A percentile compares a stretch with the other conserved stretches of the same genome.
Evolutionary conservation across 2,113 vertebrate genomes (phyloP).

Genomic region (Anser brachyrhynchus): DNA sequence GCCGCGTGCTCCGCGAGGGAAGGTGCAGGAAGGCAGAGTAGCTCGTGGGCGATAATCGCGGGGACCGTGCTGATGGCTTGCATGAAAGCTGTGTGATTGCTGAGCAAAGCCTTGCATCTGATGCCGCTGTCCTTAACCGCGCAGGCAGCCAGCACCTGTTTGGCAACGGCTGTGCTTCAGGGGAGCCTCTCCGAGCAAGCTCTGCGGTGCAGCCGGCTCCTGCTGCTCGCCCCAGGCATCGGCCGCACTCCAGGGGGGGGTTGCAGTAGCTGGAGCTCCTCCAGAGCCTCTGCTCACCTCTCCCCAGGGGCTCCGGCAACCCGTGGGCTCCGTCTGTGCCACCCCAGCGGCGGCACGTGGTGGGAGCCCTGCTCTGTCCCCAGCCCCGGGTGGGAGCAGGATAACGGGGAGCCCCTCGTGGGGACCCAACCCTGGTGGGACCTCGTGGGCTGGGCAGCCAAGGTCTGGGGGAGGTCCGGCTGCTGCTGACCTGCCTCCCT

Average conservation of each 20-base stretch:
- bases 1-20: constrained; percentile 24
- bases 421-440: not conserved
- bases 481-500: no score
- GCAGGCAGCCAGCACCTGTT: not conserved
- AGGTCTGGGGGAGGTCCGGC: not conserved
- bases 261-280: not conserved
- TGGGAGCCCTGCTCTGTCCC: not conserved
- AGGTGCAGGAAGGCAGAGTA: constrained; percentile 26
- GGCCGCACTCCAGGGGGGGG: not conserved
- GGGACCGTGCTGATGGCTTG: not conserved
- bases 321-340: not conserved
- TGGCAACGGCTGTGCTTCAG: not conserved
- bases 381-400: no score
- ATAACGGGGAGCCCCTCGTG: not conserved
- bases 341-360: not conserved
- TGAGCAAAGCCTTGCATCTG: not conserved
- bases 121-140: not conserved
- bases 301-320: not conserved
- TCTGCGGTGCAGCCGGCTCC: not conserved
- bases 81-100: not conserved
- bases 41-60: no score
- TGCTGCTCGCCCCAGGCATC: not conserved
- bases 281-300: not conserved
- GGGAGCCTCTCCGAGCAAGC: not conserved
- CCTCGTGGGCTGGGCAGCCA: not conserved